Evolutionary conservation across 2,888 invertebrate genomes (phyloP).

Genomic region (Amblyjoppa fuscipennis): DNA sequence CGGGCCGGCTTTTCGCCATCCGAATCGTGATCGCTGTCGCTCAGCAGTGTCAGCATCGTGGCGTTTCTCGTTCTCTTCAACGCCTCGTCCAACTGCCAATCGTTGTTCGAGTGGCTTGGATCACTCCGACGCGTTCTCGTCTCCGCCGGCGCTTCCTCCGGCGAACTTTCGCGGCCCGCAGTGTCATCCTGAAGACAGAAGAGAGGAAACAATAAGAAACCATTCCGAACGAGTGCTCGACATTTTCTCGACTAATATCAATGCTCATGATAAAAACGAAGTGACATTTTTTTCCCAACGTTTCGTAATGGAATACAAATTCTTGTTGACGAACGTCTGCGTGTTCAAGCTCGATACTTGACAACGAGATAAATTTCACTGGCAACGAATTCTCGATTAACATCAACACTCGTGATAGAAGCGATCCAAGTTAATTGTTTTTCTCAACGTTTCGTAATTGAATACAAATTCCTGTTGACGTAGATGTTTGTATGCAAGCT

Average conservation of each 20-base stretch:
- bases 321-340: no score
- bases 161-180: slow-evolving; percentile 74
- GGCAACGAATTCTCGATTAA: no score
- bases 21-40: slow-evolving; percentile 82
- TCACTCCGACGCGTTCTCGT: slow-evolving; percentile 69
- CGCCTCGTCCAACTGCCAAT: slow-evolving; percentile 81
- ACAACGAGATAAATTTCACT: no score
- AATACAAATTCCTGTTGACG: no score
- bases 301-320: no score
- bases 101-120: slow-evolving; percentile 71
- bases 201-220: slow-evolving; percentile 20
- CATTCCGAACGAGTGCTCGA: not conserved
- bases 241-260: not conserved
- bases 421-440: no score
- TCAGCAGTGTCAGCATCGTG: slow-evolving; percentile 85
- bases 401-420: no score
- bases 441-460: no score
- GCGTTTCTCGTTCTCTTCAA: slow-evolving; percentile 84
- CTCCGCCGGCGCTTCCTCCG: slow-evolving; percentile 75
- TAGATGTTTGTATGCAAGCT: no score
- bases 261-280: no score
- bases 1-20: slow-evolving; percentile 82
- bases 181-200: slow-evolving; percentile 70
- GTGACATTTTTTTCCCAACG: no score
- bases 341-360: no score